These are phyloP conservation scores for Cyclophora albipunctata DNA, from an alignment of 2,888 invertebrate species.

Conservation along the genomic window DNA sequence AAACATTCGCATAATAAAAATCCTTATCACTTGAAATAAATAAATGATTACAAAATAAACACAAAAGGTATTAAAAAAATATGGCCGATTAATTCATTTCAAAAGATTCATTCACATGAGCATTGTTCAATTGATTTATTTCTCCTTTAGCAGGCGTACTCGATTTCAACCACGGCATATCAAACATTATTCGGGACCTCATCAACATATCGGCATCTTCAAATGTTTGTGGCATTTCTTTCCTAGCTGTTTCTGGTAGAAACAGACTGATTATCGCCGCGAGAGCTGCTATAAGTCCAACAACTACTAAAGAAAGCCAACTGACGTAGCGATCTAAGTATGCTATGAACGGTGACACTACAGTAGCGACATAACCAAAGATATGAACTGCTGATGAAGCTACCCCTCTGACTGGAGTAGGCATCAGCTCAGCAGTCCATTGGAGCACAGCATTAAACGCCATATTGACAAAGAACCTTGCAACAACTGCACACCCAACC, in stretches of 20 bases:
- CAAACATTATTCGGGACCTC: slow-evolving; percentile 23
- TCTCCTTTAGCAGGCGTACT: slow-evolving; percentile 1
- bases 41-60: too few relatives aligned
- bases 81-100: slow-evolving; percentile 5
- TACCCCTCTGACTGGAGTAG: slow-evolving; percentile 47
- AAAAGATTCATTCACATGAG: slow-evolving; percentile 12
- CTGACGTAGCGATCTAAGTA: slow-evolving; percentile 33
- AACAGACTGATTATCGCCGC: slow-evolving; percentile 9
- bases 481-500: slow-evolving; percentile 45
- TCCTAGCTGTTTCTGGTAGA: slow-evolving; percentile 32
- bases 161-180: slow-evolving; percentile 25
- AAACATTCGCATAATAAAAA: too few relatives aligned
- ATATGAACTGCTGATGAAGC: slow-evolving; percentile 47
- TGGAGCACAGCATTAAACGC: slow-evolving; percentile 38
- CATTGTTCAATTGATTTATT: slow-evolving; percentile 1
- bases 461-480: slow-evolving; percentile 51
- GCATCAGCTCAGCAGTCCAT: slow-evolving; percentile 54
- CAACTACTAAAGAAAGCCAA: slow-evolving; percentile 43
- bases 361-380: slow-evolving; percentile 41
- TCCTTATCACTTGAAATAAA: too few relatives aligned
- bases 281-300: slow-evolving; percentile 28
- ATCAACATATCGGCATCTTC: slow-evolving; percentile 31
- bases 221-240: slow-evolving; percentile 35
- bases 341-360: slow-evolving; percentile 51
- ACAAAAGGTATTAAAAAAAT: too few relatives aligned